Base-by-base conservation (phyloP, 2,797 vertebrate genomes). In the Craterocephalus amniculus region DNA sequence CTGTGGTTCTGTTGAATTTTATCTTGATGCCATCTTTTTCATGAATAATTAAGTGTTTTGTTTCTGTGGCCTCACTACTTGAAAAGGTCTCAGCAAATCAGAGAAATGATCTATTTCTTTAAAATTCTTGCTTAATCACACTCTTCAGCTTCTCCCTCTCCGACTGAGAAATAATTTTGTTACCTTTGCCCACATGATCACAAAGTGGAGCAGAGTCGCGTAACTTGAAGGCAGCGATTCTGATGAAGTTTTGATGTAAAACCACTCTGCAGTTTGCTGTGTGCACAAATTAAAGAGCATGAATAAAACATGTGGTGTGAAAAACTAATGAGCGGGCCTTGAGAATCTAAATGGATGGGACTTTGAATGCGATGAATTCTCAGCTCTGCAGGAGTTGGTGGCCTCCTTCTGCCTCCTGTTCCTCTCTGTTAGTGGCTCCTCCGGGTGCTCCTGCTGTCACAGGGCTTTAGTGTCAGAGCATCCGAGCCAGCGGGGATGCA, bases 361-460 rank as follows among this genome's bases (percentile, higher is more conserved):
- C 49, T 70, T 63, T 72, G 22, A 74, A 59, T 58, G 68, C 26
- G 69, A 43, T 12, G 38, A 24, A n/a, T 61, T 34, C 45, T 48
- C 27, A 52, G 29, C 32, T 43, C 18, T 56, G 40, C 63, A 65
- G 67, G 67, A 55, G 8, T 60, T 58, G 27, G 58, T 0, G 36
- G 16, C 36, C 40, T 66, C 70, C 29, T 31, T 0, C 0, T 43
- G 24, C 14, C 62, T 5, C 58, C 51, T 45, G 12, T 34, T 45
- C 72, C 64, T 59, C 80, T 67, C 56, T 2, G 32, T 61, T 16
- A 60, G 72, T 4, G 34, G 61, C 18, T 84, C 87, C 75, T 72
- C 63, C 55, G 80, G 79, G 83, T 56, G 58, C 84, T 61, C 70
- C 81, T 67, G 74, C 80, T 91, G 90, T 92, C 91, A 80, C 75